phyloP scores from a whole-genome alignment of 2,888 invertebrate species.

The Ferdinandea cuprea region DNA sequence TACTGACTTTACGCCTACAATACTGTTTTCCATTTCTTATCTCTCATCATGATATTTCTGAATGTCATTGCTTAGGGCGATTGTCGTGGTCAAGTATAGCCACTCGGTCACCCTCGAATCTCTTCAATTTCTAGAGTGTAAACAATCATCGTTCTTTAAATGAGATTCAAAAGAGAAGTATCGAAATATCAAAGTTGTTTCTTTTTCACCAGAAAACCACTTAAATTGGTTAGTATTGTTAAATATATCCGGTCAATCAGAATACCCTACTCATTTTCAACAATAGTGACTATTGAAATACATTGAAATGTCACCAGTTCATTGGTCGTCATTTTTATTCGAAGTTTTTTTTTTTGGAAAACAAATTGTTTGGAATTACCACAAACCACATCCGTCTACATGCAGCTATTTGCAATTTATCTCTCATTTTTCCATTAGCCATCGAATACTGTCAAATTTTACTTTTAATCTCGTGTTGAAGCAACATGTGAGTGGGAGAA shows the following conservation, averaged over 20 bases:
- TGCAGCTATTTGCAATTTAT: constrained; percentile 34
- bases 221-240: neutral
- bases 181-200: constrained; percentile 40
- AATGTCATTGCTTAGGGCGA: constrained; percentile 21
- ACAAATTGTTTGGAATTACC: constrained; percentile 16
- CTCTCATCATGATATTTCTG: constrained; percentile 7
- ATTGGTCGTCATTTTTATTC: constrained; percentile 11
- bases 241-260: neutral
- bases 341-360: constrained; percentile 25
- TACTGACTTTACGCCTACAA: too few species aligned
- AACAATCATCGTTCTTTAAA: neutral
- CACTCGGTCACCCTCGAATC: neutral
- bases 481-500: neutral
- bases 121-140: neutral
- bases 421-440: constrained; percentile 34
- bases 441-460: constrained; percentile 27
- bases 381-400: constrained; percentile 18
- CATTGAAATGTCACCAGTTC: constrained; percentile 45
- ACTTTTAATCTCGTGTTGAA: neutral
- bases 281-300: constrained; percentile 49
- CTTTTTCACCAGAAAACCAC: neutral
- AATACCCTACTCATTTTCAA: neutral
- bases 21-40: neutral
- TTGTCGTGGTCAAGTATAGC: constrained; percentile 33
- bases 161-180: constrained; percentile 19